Base-by-base conservation (phyloP, 2,113 vertebrate genomes). In the Tamias sibiricus region DNA sequence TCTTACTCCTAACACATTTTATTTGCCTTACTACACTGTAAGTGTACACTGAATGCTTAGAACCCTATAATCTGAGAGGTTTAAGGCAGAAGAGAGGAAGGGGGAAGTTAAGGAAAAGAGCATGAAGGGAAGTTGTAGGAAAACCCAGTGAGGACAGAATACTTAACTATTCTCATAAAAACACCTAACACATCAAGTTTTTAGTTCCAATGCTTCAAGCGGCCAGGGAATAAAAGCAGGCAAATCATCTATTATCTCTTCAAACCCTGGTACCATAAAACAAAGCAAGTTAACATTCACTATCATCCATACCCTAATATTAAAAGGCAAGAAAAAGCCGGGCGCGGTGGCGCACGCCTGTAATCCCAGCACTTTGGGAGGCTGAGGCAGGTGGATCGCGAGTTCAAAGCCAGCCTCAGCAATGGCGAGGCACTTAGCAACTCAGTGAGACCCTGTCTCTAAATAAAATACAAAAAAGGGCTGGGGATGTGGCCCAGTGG, bases 81-180 rank as follows among this genome's bases (percentile, higher is more conserved):
- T 77, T 91, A 93, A 84, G 30, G 16, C 30, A 85, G 24, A 89
- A 87, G 77, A 83, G 59, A 72, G 9, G 24, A 57, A 77, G 79
- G 12, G 81, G 77, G 35, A 68, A 81, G 17, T 91, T 81, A 69
- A 85, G 42, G 16, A n/a, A 37, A 94, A 72, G 37, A 16, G 54
- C 54, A 49, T 57, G 32, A 95, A 26, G 17, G 40, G 4, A 96
- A 57, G 28, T 17, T 79, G 52, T 71, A 7, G 2, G 44, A 26
- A 84, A 89, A 91, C 49, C 11, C 12, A 85, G 3, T 35, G 16
- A 87, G n/a, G 17, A 94, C 19, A 77, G n/a, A 96, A 90, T 49
- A 28, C 32, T 68, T 95, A 47, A 72, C 26, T 87, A 87, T 5
- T 26, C 37, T 89, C 89, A 91, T n/a, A 81, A 94, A 90, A 96